Base-by-base conservation (phyloP, 2,797 vertebrate species). In the Capromys pilorides region DNA sequence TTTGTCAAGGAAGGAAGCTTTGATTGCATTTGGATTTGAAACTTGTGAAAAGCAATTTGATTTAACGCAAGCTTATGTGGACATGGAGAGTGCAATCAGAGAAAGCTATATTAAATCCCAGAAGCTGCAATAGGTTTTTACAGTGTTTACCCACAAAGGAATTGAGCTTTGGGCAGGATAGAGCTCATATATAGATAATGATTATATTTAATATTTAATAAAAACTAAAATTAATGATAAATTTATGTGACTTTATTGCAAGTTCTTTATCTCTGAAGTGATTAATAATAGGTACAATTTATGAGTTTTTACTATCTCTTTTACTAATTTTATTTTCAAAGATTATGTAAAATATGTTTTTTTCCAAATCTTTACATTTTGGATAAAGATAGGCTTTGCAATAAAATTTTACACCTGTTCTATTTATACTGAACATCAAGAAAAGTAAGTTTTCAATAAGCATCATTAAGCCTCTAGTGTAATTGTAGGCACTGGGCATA, bases 41-140 rank as follows among this genome's bases (percentile, higher is more conserved):
- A 78, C 75, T 88, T 85, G 66, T 77, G 45, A n/a, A 87, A 88
- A 80, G 59, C 22, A 69, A 79, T 73, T 94, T 67, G 69, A 79
- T 54, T 75, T 67, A 69, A 77, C 64, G 84, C 18, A 84, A 61
- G 31, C 39, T 96, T 90, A 89, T 77, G 5, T 88, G 64, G 93
- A 82, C 62, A 88, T 51, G 57, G n/a, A 69, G 57, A 16, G 61
- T 36, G 11, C 5, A 45, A 73, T 87, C 78, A 92, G 36, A 31
- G 84, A 54, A 71, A 73, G n/a, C 75, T 79, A 6, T 75, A 28
- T 12, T n/a, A 45, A 49, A 54, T 79, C 66, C 14, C 21, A 39
- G 16, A 87, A 66, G 39, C 41, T 66, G 7, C 49, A 77, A 5
- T 39, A n/a, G 28, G 31, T 45, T 67, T 85, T 79, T 87, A 92